A percentile compares a stretch with the other conserved stretches of the same genome.
Conservation (phyloP, 2,113 vertebrate species). For the Symphodus melops region DNA sequence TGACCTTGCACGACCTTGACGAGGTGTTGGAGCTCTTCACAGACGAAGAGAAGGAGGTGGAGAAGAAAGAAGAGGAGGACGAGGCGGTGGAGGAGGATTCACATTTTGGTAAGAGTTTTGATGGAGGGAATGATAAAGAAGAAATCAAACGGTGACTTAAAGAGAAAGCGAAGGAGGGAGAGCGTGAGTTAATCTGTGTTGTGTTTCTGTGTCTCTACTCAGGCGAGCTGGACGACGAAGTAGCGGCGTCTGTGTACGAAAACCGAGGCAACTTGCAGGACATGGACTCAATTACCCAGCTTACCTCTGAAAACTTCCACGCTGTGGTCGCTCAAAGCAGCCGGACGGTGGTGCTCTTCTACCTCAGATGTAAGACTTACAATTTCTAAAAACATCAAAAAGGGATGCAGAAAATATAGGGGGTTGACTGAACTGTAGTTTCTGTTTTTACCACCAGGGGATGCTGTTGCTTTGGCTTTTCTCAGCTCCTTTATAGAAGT, state of each 20-base stretch:
- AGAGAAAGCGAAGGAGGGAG: not conserved
- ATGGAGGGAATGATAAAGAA: not conserved
- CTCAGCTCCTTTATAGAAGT: conserved; percentile 87
- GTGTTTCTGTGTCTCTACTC: not conserved
- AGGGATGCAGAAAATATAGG: not conserved
- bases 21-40: conserved; percentile 86
- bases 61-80: conserved; percentile 64
- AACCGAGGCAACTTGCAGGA: conserved; percentile 82
- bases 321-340: conserved; percentile 66
- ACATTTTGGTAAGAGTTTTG: conserved; percentile 53
- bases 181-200: not conserved
- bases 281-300: conserved; percentile 79
- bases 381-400: not conserved
- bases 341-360: conserved; percentile 88
- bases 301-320: conserved; percentile 88
- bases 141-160: too few species aligned
- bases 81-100: conserved; percentile 74
- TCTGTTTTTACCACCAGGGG: conserved; percentile 84
- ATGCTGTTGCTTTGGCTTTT: conserved; percentile 89
- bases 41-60: conserved; percentile 59
- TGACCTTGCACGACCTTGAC: conserved; percentile 85
- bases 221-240: conserved; percentile 92
- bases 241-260: conserved; percentile 86
- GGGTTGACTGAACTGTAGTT: conserved; percentile 1
- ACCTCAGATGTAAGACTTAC: conserved; percentile 87